A percentile compares a stretch with the other conserved stretches of the same genome.
Conservation (phyloP, 1,140 invertebrate species). For the Pseudomyrmex concolor region DNA sequence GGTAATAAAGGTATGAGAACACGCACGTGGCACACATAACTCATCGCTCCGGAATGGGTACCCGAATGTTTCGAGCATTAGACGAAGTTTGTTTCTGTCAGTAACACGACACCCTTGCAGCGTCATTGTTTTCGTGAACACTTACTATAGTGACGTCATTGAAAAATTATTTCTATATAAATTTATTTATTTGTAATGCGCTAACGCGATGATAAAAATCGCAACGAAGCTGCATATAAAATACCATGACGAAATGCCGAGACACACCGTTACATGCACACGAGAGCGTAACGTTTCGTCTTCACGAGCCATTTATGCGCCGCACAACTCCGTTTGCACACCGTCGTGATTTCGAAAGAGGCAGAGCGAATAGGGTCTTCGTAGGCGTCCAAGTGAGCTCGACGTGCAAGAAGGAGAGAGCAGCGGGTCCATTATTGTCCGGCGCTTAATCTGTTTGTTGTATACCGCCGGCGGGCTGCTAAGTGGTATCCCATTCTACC, state of each 20-base stretch:
- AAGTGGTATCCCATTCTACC: slow-evolving; percentile 82
- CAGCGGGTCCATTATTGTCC: slow-evolving; percentile 77
- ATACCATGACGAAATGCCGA: not conserved
- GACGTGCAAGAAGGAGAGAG: slow-evolving; percentile 6
- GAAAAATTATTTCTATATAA: not conserved
- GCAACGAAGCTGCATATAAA: not conserved
- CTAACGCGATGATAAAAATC: too few relatives aligned
- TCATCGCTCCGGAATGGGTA: slow-evolving; percentile 73
- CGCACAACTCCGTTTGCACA: not conserved
- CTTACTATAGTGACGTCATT: too few relatives aligned
- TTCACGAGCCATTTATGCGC: slow-evolving; percentile 4
- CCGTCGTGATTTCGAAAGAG: slow-evolving; percentile 69
- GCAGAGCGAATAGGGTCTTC: slow-evolving; percentile 53
- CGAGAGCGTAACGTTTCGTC: not conserved
- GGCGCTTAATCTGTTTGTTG: slow-evolving; percentile 84
- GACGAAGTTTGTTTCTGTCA: slow-evolving; percentile 19
- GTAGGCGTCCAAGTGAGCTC: slow-evolving; percentile 40
- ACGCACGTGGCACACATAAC: slow-evolving; percentile 82
- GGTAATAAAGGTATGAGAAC: slow-evolving; percentile 83
- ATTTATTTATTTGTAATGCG: not conserved
- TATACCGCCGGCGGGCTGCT: slow-evolving; percentile 82
- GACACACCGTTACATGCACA: not conserved
- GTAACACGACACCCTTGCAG: slow-evolving; percentile 11
- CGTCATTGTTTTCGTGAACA: not conserved
- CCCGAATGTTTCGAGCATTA: slow-evolving; percentile 66